A percentile compares a stretch with the other conserved stretches of the same genome.
phyloP scores from a whole-genome alignment of 1,140 invertebrate genomes.

The Luehdorfia chinensis region DNA sequence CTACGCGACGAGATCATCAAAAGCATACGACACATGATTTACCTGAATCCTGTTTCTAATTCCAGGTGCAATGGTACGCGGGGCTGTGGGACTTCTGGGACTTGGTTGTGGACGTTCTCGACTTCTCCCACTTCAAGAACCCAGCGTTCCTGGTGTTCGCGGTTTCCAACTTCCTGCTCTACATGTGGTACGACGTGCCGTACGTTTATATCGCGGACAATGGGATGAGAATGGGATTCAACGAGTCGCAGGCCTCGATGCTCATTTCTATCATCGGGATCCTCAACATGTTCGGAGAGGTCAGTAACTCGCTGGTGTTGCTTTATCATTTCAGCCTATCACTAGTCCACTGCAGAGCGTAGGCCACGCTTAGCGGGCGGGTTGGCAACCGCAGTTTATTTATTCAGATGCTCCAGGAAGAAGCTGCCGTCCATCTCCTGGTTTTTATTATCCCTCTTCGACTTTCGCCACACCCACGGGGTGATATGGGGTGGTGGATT shows the following conservation, averaged over 20 bases:
- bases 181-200: conserved; percentile 93
- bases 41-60: too few relatives aligned
- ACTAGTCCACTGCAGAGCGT: background rate
- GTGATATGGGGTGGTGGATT: too few relatives aligned
- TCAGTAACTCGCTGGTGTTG: conserved; percentile 71
- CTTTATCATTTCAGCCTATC: too few relatives aligned
- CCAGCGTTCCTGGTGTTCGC: conserved; percentile 87
- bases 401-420: too few relatives aligned
- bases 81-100: conserved; percentile 88
- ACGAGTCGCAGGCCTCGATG: conserved; percentile 85
- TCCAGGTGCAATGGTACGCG: conserved; percentile 82
- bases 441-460: too few relatives aligned
- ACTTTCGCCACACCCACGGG: too few relatives aligned
- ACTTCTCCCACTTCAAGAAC: conserved; percentile 87
- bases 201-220: conserved; percentile 91
- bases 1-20: too few relatives aligned
- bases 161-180: conserved; percentile 90
- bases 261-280: conserved; percentile 92
- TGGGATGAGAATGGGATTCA: conserved; percentile 80
- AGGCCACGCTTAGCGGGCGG: too few relatives aligned
- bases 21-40: too few relatives aligned
- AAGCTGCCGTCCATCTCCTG: too few relatives aligned
- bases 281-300: conserved; percentile 91
- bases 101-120: conserved; percentile 85
- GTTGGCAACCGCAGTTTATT: too few relatives aligned